A percentile compares a stretch with the other conserved stretches of the same genome.
phyloP scores from a whole-genome alignment of 2,888 invertebrate species.

The Acrocyrtus sp. region DNA sequence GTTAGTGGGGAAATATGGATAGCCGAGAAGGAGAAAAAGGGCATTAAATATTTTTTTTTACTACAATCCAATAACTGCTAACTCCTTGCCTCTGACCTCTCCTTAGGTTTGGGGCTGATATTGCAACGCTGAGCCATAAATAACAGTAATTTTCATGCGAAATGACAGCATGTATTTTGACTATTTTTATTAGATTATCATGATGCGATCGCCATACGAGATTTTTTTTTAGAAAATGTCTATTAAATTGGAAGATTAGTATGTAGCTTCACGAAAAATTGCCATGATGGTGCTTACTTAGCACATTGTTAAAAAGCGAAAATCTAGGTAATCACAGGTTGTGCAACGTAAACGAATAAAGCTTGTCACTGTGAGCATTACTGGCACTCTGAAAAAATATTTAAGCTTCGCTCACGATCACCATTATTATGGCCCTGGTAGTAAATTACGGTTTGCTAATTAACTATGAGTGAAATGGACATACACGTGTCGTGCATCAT shows the following conservation, averaged over 20 bases:
- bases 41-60: too few species aligned
- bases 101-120: too few species aligned
- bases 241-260: too few species aligned
- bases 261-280: too few species aligned
- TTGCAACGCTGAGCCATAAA: not conserved
- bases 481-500: not conserved
- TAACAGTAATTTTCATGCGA: not conserved
- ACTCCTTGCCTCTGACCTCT: too few species aligned
- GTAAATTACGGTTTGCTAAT: conserved; percentile 10
- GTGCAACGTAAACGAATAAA: conserved; percentile 27
- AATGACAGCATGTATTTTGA: not conserved
- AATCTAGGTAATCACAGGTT: too few species aligned
- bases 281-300: too few species aligned
- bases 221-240: not conserved
- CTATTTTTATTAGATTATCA: not conserved
- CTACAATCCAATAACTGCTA: too few species aligned
- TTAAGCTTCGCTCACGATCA: conserved; percentile 20
- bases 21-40: too few species aligned
- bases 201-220: not conserved
- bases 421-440: not conserved
- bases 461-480: conserved; percentile 11
- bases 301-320: too few species aligned
- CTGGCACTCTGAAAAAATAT: not conserved
- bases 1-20: too few species aligned
- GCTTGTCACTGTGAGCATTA: conserved; percentile 14